A percentile compares a stretch with the other conserved stretches of the same genome.
phyloP scores from a whole-genome alignment of 2,888 invertebrate genomes.

The Sinotaia quadrata region DNA sequence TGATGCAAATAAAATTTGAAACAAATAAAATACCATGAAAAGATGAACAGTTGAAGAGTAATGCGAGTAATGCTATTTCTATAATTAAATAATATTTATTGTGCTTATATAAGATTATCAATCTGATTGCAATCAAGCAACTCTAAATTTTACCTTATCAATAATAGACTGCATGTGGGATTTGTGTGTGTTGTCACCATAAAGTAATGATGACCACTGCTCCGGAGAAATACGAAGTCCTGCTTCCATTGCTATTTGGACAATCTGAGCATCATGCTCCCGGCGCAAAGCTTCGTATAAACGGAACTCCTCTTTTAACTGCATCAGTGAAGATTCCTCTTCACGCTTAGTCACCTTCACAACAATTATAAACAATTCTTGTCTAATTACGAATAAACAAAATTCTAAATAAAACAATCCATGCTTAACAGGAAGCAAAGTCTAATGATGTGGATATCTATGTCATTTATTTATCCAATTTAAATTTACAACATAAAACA shows the following conservation, averaged over 20 bases:
- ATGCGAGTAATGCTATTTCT: no score
- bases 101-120: neutral
- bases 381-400: no score
- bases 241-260: slow-evolving; percentile 97
- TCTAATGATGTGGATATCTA: no score
- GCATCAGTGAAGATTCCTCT: slow-evolving; percentile 97
- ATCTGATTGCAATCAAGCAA: neutral
- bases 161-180: slow-evolving; percentile 92
- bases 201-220: slow-evolving; percentile 96
- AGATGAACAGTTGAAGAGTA: no score
- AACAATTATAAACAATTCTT: no score
- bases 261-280: slow-evolving; percentile 98
- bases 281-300: slow-evolving; percentile 92
- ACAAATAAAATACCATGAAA: no score
- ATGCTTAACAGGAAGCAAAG: no score
- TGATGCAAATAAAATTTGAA: no score
- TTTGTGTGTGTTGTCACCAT: slow-evolving; percentile 95
- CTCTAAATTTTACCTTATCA: slow-evolving; percentile 71
- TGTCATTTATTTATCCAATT: no score
- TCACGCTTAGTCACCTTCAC: slow-evolving; percentile 97
- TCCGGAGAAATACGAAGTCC: slow-evolving; percentile 97
- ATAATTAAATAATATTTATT: no score
- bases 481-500: no score
- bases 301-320: slow-evolving; percentile 95
- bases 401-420: no score